A percentile compares a stretch with the other conserved stretches of the same genome.
phyloP scores from a whole-genome alignment of 2,113 vertebrate species.

The Callospermophilus lateralis region DNA sequence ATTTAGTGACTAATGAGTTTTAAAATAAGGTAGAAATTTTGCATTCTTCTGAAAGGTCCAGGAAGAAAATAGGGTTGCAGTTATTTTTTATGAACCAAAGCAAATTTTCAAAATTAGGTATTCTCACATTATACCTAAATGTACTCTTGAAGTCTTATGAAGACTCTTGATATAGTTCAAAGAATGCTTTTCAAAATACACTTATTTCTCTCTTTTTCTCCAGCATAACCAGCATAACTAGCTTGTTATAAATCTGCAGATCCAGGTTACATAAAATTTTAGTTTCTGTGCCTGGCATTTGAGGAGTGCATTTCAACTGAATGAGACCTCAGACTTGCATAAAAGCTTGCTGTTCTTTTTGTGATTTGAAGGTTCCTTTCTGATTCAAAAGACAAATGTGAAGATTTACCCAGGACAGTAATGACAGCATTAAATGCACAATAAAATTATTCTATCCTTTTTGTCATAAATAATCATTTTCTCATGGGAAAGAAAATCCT shows the following conservation, averaged over 20 bases:
- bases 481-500: conserved; percentile 53
- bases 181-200: not conserved
- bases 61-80: not conserved
- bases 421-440: conserved; percentile 8
- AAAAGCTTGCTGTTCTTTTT: not conserved
- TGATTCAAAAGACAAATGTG: conserved; percentile 47
- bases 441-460: not conserved
- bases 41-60: not conserved
- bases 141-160: not conserved
- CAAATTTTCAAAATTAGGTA: not conserved
- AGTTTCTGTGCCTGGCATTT: not conserved
- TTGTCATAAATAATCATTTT: conserved; percentile 62
- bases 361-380: not conserved
- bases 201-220: not conserved
- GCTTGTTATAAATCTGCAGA: not conserved
- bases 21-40: not conserved
- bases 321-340: not conserved
- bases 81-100: conserved; percentile 13
- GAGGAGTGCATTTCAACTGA: not conserved
- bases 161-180: not conserved
- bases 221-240: not conserved
- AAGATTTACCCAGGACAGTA: not conserved
- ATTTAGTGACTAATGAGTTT: not conserved
- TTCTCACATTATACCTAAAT: not conserved
- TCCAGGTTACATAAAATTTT: not conserved